Evolutionary conservation across 92 coral and sea anemone genomes (phyloP).

Genomic region (Parazoanthus swiftii): DNA sequence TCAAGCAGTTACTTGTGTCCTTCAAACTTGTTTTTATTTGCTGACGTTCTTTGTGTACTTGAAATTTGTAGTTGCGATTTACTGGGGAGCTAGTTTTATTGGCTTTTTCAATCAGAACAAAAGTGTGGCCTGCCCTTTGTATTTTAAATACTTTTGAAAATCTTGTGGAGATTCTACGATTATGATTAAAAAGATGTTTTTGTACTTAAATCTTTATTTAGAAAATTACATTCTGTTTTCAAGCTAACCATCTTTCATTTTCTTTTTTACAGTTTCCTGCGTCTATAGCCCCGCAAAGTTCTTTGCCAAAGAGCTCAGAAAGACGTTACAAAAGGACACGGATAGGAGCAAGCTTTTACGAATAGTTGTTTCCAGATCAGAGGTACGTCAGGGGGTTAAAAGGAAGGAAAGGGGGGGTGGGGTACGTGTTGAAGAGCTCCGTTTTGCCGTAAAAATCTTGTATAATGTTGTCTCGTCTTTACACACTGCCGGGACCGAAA

Average conservation of each 20-base stretch:
- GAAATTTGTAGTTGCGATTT: too few relatives aligned
- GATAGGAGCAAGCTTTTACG: constrained; percentile 21
- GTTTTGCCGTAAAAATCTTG: background rate
- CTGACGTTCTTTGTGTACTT: too few relatives aligned
- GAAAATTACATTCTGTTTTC: background rate
- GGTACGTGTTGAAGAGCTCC: background rate
- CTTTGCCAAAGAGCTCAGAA: constrained; percentile 60
- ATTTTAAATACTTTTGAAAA: too few relatives aligned
- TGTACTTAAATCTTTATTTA: too few relatives aligned
- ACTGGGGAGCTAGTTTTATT: too few relatives aligned
- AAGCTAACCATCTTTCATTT: background rate
- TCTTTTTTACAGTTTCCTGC: constrained; percentile 52
- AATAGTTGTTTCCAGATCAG: constrained; percentile 28
- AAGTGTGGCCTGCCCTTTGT: too few relatives aligned
- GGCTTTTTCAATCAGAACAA: too few relatives aligned
- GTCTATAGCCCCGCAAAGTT: constrained; percentile 68
- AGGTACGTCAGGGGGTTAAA: constrained; percentile 1
- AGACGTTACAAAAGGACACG: constrained; percentile 37
- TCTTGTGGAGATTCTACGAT: too few relatives aligned
- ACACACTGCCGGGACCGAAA: too few relatives aligned
- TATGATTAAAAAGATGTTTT: too few relatives aligned
- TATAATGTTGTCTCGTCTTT: too few relatives aligned
- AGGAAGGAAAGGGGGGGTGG: background rate
- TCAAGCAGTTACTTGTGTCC: background rate
- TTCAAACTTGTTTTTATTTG: background rate